These are phyloP conservation scores for Tiliacea aurago DNA, from an alignment of 2,888 invertebrate species.

Conservation along the genomic window DNA sequence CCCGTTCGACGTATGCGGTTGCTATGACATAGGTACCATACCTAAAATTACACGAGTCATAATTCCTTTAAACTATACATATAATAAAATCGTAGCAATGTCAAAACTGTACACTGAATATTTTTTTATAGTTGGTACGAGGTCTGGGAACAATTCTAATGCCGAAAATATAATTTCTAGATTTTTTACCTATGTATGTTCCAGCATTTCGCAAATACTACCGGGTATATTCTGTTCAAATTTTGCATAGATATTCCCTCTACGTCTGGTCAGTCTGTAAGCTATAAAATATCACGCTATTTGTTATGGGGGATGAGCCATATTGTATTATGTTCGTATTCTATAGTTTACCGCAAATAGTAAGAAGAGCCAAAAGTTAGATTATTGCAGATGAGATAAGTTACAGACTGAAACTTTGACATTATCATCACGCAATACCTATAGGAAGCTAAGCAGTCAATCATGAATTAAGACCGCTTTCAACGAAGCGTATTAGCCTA, in stretches of 20 bases:
- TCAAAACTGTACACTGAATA: background rate
- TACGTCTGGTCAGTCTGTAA: background rate
- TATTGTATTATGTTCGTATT: background rate
- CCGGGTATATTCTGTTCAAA: background rate
- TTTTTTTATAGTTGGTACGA: background rate
- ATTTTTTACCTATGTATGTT: background rate
- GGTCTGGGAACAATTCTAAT: background rate
- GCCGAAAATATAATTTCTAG: background rate
- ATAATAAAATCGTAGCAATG: background rate
- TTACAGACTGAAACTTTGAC: background rate
- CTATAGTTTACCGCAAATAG: background rate
- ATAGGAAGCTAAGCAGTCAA: background rate
- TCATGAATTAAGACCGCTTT: background rate
- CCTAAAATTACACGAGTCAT: background rate
- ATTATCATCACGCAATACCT: background rate
- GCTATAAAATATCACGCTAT: background rate
- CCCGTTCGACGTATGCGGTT: background rate
- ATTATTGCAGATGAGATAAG: background rate
- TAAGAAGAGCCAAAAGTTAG: background rate
- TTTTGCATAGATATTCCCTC: background rate
- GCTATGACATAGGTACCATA: background rate
- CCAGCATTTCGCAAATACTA: background rate
- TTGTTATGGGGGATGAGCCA: background rate
- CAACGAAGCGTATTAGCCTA: background rate
- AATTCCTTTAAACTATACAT: background rate